Percentiles rank a stretch among this genome's conserved stretches.
Conservation (phyloP, 2,888 invertebrate genomes). For the Cataglyphis altisquamis region DNA sequence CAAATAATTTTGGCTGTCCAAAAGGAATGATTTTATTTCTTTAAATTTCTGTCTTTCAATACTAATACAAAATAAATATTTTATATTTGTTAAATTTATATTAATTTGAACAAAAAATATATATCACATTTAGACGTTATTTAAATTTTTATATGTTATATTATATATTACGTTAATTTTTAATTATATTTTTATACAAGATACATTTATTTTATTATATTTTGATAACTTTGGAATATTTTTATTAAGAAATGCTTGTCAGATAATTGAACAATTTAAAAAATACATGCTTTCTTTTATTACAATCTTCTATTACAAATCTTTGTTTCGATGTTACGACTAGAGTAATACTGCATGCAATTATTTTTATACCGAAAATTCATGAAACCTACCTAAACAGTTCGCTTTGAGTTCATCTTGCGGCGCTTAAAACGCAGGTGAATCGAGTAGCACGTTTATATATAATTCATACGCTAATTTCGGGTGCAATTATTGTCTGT, state of each 20-base stretch:
- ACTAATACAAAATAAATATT: too few species aligned
- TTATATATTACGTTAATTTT: background rate
- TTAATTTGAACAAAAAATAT: too few species aligned
- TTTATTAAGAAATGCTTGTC: background rate
- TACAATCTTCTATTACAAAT: background rate
- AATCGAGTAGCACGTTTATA: constrained; percentile 27
- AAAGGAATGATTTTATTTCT: too few species aligned
- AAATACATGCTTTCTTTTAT: background rate
- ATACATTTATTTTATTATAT: background rate
- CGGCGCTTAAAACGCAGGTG: constrained; percentile 1
- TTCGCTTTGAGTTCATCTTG: background rate
- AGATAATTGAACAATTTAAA: background rate
- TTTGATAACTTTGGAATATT: background rate
- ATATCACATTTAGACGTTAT: too few species aligned
- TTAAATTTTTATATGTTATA: too few species aligned
- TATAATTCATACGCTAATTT: constrained; percentile 33
- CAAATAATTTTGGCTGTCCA: too few species aligned
- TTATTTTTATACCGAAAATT: background rate
- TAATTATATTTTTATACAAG: background rate
- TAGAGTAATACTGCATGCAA: background rate
- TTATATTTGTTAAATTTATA: too few species aligned
- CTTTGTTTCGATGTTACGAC: background rate
- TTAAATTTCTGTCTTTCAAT: too few species aligned
- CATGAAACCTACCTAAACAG: background rate
- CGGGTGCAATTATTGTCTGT: background rate